These are phyloP conservation scores for Tillus elongatus DNA, from an alignment of 2,888 invertebrate genomes.

Conservation along the genomic window DNA sequence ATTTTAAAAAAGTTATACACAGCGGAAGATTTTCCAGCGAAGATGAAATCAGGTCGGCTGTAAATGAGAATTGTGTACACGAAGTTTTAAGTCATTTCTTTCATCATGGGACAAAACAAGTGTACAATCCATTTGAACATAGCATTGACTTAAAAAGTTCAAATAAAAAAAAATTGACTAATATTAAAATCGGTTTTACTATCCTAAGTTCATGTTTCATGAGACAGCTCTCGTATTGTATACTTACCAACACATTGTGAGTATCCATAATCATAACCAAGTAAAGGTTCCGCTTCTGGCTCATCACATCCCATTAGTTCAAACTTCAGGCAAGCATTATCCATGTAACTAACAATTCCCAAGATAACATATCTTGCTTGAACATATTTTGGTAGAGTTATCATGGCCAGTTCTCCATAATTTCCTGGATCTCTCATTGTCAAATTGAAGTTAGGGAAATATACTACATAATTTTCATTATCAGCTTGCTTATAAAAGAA, in stretches of 20 bases:
- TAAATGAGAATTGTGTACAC: too few relatives aligned
- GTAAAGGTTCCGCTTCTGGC: slow-evolving; percentile 67
- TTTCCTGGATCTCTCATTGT: slow-evolving; percentile 94
- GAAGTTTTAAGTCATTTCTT: too few relatives aligned
- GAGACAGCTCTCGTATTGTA: not conserved
- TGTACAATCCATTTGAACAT: too few relatives aligned
- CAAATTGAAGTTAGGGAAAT: slow-evolving; percentile 91
- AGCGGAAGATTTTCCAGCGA: too few relatives aligned
- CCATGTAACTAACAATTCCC: slow-evolving; percentile 91
- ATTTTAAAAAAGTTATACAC: too few relatives aligned
- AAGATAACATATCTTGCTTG: slow-evolving; percentile 89
- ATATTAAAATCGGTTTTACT: too few relatives aligned
- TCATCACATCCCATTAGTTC: slow-evolving; percentile 95
- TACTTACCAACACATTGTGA: slow-evolving; percentile 81
- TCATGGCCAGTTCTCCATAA: slow-evolving; percentile 94
- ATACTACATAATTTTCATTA: slow-evolving; percentile 90
- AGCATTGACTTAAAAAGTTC: too few relatives aligned
- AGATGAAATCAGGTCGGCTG: too few relatives aligned
- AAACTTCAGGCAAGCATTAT: slow-evolving; percentile 91
- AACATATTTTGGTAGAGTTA: slow-evolving; percentile 86
- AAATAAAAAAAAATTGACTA: not conserved
- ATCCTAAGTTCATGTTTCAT: too few relatives aligned
- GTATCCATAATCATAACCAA: slow-evolving; percentile 88
- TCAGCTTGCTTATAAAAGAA: slow-evolving; percentile 96
- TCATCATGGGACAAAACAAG: too few relatives aligned